Base-by-base conservation (phyloP, 1,140 invertebrate genomes). In the Bombus waltoni region DNA sequence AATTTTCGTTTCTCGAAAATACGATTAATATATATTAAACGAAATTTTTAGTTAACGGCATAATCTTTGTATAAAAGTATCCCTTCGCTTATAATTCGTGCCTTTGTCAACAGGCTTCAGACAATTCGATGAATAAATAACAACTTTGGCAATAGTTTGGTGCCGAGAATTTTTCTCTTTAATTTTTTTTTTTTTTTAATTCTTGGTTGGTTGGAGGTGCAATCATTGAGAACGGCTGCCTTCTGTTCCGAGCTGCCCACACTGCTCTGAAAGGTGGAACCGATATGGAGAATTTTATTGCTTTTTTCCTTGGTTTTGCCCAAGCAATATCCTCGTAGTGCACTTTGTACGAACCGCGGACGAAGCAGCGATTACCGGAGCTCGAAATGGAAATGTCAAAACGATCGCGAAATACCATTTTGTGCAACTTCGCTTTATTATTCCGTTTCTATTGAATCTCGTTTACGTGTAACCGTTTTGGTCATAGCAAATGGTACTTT, bases 341-440 rank as follows among this genome's bases (percentile, higher is more conserved):
- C 65, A 59, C 18, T 71, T 77, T 25, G n/a, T 57, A 28, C 40
- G 53, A 65, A 66, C 70, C 59, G 57, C n/a, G 73, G 73, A 53
- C 22, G 72, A 73, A 80, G 53, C 65, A 66, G 66, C 47, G 70
- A 68, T 79, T 80, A 47, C 57, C 35, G 53, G 13, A 40, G 40
- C 65, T 68, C 25, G 53, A 47, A 81, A 80, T 47, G 73, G 86
- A 89, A 84, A 88, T 92, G 88, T 86, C 90, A 89, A 92, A 90
- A 93, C 73, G 80, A 76, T 88, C 74, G 74, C 83, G 78, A 68
- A 18, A 88, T 70, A 71, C 88, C 89, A 83, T 38, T 82, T 75
- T 32, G 10, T 42, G 15, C 42, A 32, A 75, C 40, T 75, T 82
- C 18, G n/a, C 70, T 22, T 44, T 28, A 10, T 40, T 18, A 28